Evolutionary conservation across 2,797 vertebrate genomes (phyloP).

Genomic region (Muscicapa comitata): DNA sequence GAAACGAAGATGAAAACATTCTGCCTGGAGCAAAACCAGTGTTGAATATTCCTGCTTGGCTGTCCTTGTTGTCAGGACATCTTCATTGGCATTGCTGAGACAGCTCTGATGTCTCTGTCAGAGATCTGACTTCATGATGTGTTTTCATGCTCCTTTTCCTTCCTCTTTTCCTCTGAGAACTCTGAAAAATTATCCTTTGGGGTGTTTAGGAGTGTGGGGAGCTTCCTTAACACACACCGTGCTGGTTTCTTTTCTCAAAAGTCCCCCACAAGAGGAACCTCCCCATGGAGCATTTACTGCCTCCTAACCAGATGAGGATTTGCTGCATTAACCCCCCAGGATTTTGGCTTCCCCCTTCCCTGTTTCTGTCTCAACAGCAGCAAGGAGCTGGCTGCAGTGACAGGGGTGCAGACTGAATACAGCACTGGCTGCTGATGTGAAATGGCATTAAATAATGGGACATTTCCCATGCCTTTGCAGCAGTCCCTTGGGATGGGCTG

Average conservation of each 20-base stretch:
- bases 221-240: background rate
- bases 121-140: background rate
- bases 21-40: conserved; percentile 13
- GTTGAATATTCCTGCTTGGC: background rate
- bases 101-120: background rate
- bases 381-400: background rate
- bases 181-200: background rate
- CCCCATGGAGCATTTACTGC: background rate
- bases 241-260: background rate
- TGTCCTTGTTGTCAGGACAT: background rate
- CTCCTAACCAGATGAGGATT: background rate
- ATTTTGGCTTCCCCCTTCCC: background rate
- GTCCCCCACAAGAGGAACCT: background rate
- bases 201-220: fast-evolving
- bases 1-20: conserved; percentile 31
- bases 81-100: background rate
- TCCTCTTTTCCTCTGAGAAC: background rate
- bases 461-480: background rate
- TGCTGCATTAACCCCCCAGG: background rate
- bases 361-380: background rate
- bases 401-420: background rate
- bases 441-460: background rate
- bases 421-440: background rate
- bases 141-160: background rate
- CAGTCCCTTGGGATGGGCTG: background rate